Conservation (phyloP, 37 sponge, comb jelly and placozoan genomes). For the Halisarca cf. caerulea region DNA sequence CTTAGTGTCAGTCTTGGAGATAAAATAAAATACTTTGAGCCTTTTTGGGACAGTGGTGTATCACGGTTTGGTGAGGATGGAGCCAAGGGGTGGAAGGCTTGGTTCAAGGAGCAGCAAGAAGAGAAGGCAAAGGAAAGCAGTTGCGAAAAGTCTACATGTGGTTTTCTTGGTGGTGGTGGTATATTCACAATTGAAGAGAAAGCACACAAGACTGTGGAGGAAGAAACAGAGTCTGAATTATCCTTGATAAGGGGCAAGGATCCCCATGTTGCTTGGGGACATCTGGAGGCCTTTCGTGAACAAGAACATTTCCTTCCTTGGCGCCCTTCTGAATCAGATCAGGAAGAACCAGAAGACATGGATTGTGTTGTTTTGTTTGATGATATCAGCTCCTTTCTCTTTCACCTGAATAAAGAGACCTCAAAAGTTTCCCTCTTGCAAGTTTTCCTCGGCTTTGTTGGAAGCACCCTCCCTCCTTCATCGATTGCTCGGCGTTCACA, state of each 20-base stretch:
- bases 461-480: slow-evolving; percentile 33
- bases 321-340: slow-evolving; percentile 23
- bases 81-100: slow-evolving; percentile 71
- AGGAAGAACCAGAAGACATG: slow-evolving; percentile 69
- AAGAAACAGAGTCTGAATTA: slow-evolving; percentile 32
- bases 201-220: not conserved
- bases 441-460: slow-evolving; percentile 68
- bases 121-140: not conserved
- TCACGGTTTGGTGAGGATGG: slow-evolving; percentile 71
- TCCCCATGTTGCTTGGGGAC: slow-evolving; percentile 64
- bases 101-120: slow-evolving; percentile 26
- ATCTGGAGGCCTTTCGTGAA: slow-evolving; percentile 54
- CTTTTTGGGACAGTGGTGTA: slow-evolving; percentile 83
- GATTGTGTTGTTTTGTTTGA: slow-evolving; percentile 82
- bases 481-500: slow-evolving; percentile 12
- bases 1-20: not conserved
- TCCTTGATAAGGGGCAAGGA: slow-evolving; percentile 17
- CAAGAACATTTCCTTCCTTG: slow-evolving; percentile 60
- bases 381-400: slow-evolving; percentile 63
- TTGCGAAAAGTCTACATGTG: not conserved
- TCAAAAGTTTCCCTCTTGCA: slow-evolving; percentile 49
- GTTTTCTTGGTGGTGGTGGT: not conserved
- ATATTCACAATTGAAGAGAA: not conserved
- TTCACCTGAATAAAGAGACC: slow-evolving; percentile 33
- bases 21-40: slow-evolving; percentile 54